Conservation (phyloP, 2,797 vertebrate species). For the Ambastaia sidthimunki region DNA sequence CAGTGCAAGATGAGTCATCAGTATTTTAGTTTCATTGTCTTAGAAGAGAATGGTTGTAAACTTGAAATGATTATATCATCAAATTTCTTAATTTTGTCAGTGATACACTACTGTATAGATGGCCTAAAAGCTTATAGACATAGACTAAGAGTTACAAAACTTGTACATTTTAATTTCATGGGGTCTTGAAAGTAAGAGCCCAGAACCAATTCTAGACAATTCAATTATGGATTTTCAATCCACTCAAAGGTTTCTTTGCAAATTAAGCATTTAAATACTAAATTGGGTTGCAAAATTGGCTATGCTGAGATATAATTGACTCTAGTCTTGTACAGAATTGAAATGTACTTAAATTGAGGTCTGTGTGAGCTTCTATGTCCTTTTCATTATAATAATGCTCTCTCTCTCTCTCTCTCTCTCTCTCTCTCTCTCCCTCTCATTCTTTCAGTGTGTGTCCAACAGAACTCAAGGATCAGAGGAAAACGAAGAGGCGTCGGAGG, state of each 20-base stretch:
- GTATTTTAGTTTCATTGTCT: neutral
- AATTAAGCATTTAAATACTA: conserved; percentile 26
- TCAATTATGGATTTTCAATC: conserved; percentile 3
- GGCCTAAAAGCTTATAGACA: neutral
- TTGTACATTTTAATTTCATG: neutral
- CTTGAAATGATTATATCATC: neutral
- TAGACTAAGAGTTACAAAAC: neutral
- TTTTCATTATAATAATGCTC: conserved; percentile 39
- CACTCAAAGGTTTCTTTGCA: conserved; percentile 13
- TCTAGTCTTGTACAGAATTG: conserved; percentile 7
- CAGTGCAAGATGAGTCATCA: neutral
- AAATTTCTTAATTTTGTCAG: neutral
- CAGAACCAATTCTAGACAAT: neutral
- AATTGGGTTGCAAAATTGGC: conserved; percentile 12
- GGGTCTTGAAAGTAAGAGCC: neutral
- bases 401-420: neutral
- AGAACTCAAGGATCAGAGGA: conserved; percentile 21
- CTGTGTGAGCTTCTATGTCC: neutral
- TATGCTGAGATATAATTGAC: conserved; percentile 18
- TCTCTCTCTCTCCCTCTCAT: neutral
- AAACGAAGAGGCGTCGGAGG: conserved; percentile 39
- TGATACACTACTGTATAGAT: neutral
- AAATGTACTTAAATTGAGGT: neutral
- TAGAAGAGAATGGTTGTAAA: neutral
- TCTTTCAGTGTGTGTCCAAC: conserved; percentile 40